Evolutionary conservation across 2,888 invertebrate genomes (phyloP).

Genomic region (Lutraria lutraria): DNA sequence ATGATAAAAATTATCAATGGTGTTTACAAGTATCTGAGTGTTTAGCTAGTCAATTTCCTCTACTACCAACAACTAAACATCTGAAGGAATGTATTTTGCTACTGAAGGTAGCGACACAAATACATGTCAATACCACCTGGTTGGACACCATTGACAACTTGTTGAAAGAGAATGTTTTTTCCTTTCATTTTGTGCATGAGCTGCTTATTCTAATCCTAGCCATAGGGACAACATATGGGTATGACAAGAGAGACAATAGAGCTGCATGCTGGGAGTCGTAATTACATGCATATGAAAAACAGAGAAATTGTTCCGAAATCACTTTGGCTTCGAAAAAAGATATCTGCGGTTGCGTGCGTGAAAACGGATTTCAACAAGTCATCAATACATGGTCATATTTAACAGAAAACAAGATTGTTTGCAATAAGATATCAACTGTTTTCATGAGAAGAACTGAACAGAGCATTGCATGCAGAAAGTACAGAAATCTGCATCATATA

Average conservation of each 20-base stretch:
- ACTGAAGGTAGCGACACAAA: slow-evolving; percentile 1
- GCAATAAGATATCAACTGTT: slow-evolving; percentile 14
- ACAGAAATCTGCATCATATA: neutral
- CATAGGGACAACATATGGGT: slow-evolving; percentile 17
- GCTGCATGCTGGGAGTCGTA: neutral
- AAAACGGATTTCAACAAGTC: slow-evolving; percentile 17
- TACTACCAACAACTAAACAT: neutral
- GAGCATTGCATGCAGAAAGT: neutral
- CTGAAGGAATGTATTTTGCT: neutral
- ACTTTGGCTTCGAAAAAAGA: neutral
- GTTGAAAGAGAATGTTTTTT: slow-evolving; percentile 28
- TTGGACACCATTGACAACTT: slow-evolving; percentile 26
- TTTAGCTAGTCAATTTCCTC: neutral
- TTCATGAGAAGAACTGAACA: neutral
- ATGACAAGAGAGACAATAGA: slow-evolving; percentile 20
- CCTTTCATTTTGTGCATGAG: slow-evolving; percentile 7
- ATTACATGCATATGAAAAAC: slow-evolving; percentile 22
- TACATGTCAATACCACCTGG: slow-evolving; percentile 45
- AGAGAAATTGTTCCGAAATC: slow-evolving; percentile 9
- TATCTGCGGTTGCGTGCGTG: neutral
- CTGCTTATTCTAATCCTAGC: slow-evolving; percentile 29
- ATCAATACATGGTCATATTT: slow-evolving; percentile 17
- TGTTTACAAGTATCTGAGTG: no score
- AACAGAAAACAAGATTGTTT: slow-evolving; percentile 5
- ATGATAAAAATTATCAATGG: no score